Conservation (phyloP, 1,140 invertebrate genomes). For the Leptinotarsa undecemlineata region DNA sequence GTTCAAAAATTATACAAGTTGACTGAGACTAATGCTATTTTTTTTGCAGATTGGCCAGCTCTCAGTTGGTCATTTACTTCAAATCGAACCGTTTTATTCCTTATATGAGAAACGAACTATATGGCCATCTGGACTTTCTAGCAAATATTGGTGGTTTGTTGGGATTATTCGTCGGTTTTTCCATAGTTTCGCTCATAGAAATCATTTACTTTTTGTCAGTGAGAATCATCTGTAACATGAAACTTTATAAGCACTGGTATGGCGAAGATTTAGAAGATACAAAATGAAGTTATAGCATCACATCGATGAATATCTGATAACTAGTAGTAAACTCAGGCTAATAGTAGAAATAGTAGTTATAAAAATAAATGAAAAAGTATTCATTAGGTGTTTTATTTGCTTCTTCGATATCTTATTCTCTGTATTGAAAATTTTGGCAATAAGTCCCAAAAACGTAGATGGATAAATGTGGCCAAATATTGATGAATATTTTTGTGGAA, state of each 20-base stretch:
- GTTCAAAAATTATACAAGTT: no score
- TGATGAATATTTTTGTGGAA: no score
- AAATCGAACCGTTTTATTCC: constrained; percentile 37
- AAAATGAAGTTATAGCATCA: no score
- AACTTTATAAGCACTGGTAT: constrained; percentile 36
- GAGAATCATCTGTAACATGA: constrained; percentile 39
- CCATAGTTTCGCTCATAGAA: constrained; percentile 76
- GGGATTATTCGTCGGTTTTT: constrained; percentile 80
- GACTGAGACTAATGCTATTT: not conserved
- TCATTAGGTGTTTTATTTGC: no score
- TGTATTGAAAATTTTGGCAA: no score
- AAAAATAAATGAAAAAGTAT: no score
- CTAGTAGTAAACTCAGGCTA: no score
- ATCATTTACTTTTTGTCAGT: constrained; percentile 71
- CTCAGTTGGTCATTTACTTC: constrained; percentile 39
- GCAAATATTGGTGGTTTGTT: constrained; percentile 79
- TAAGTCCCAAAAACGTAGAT: no score
- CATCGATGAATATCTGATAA: no score
- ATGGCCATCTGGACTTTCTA: constrained; percentile 53
- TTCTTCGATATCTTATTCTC: no score
- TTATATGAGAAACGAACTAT: constrained; percentile 33
- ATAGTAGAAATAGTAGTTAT: no score
- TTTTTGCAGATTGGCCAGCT: constrained; percentile 35
- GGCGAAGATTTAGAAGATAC: constrained; percentile 10
- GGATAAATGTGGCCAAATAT: no score